phyloP scores from a whole-genome alignment of 2,797 vertebrate species.

The Steatocranus sp. region DNA sequence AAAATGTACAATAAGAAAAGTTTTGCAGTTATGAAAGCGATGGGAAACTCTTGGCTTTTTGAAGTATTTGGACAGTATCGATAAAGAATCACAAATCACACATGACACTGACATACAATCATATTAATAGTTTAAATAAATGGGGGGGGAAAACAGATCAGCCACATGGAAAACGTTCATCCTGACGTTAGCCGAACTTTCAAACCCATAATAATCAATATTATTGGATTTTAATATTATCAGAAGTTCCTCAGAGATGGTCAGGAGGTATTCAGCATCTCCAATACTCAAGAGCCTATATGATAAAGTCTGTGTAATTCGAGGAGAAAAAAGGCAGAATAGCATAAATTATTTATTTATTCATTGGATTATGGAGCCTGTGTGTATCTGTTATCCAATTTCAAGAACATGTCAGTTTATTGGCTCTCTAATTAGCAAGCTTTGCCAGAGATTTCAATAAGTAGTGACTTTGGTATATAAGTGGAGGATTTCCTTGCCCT shows the following conservation, averaged over 20 bases:
- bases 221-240: background rate
- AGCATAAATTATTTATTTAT: background rate
- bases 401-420: background rate
- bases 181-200: background rate
- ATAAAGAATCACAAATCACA: background rate
- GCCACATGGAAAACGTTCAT: background rate
- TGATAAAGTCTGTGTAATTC: background rate
- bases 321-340: background rate
- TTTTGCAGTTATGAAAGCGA: background rate
- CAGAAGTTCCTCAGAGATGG: background rate
- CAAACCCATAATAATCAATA: background rate
- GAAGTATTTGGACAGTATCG: background rate
- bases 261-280: background rate
- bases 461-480: background rate
- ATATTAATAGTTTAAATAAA: background rate
- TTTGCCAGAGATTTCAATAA: background rate
- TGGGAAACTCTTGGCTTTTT: background rate
- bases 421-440: background rate
- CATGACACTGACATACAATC: background rate
- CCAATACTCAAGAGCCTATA: background rate
- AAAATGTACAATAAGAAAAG: background rate
- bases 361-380: background rate
- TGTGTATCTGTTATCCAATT: background rate
- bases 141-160: fast-evolving
- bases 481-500: background rate